phyloP scores from a whole-genome alignment of 1,140 invertebrate species.

The Panulirus ornatus region DNA sequence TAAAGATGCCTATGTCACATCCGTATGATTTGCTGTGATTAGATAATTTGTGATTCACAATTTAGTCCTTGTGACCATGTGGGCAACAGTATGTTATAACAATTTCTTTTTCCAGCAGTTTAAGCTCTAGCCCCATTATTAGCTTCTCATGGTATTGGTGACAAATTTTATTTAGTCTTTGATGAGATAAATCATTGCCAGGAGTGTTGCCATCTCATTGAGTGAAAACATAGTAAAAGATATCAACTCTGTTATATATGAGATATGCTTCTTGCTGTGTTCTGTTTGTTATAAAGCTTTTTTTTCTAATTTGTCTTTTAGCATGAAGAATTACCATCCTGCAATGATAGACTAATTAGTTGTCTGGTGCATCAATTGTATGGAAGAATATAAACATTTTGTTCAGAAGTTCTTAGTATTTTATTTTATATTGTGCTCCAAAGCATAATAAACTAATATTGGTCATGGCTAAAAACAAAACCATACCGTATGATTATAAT shows the following conservation, averaged over 20 bases:
- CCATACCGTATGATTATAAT: no score
- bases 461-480: slow-evolving; percentile 7
- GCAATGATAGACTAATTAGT: neutral
- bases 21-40: neutral
- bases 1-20: neutral
- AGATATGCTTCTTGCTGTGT: neutral
- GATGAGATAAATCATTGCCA: neutral
- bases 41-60: neutral
- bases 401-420: neutral
- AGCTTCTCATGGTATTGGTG: neutral
- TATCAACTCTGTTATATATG: neutral
- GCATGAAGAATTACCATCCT: neutral
- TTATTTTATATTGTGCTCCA: neutral
- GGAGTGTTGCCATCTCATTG: neutral
- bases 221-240: neutral
- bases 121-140: neutral
- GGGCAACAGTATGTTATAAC: neutral
- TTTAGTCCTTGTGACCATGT: neutral
- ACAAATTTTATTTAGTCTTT: neutral
- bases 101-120: neutral
- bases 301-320: neutral
- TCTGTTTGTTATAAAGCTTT: neutral
- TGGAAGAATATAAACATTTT: slow-evolving; percentile 18
- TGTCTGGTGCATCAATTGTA: neutral
- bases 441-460: neutral